phyloP scores from a whole-genome alignment of 1,140 invertebrate genomes.

The Bombus vancouverensis region DNA sequence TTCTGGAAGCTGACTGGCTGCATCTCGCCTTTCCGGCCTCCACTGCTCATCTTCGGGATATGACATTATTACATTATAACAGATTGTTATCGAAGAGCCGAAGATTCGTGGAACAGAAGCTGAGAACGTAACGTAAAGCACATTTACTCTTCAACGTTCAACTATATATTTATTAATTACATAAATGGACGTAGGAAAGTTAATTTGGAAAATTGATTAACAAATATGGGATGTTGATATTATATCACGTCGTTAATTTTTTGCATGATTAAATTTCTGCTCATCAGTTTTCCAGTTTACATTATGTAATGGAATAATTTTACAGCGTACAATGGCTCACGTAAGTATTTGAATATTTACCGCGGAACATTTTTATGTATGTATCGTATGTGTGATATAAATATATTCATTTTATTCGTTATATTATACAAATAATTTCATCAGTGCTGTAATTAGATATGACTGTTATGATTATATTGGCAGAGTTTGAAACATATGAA shows the following conservation, averaged over 20 bases:
- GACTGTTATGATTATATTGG: not conserved
- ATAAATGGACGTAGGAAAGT: not conserved
- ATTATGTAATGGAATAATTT: too few species aligned
- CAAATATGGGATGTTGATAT: not conserved
- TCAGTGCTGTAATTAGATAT: not conserved
- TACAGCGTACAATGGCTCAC: not conserved
- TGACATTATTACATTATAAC: slow-evolving; percentile 61
- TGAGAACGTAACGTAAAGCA: slow-evolving; percentile 41
- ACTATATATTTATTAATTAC: not conserved
- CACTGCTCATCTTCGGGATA: not conserved
- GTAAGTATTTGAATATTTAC: not conserved
- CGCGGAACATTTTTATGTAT: not conserved
- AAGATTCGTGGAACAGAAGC: slow-evolving; percentile 52
- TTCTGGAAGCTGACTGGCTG: slow-evolving; percentile 25
- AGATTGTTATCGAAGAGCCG: slow-evolving; percentile 46
- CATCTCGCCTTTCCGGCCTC: slow-evolving; percentile 7
- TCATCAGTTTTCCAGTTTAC: too few species aligned
- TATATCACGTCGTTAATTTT: not conserved
- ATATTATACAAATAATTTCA: not conserved
- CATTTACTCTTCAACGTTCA: slow-evolving; percentile 6
- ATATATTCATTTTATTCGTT: not conserved
- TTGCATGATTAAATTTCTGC: too few species aligned
- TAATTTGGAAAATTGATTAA: not conserved
- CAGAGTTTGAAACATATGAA: not conserved
- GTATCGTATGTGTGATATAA: too few species aligned